Evolutionary conservation across 2,888 invertebrate species (phyloP), one percentile per base, ranked within the genome.

Genomic region (Cheilosia variabilis): DNA sequence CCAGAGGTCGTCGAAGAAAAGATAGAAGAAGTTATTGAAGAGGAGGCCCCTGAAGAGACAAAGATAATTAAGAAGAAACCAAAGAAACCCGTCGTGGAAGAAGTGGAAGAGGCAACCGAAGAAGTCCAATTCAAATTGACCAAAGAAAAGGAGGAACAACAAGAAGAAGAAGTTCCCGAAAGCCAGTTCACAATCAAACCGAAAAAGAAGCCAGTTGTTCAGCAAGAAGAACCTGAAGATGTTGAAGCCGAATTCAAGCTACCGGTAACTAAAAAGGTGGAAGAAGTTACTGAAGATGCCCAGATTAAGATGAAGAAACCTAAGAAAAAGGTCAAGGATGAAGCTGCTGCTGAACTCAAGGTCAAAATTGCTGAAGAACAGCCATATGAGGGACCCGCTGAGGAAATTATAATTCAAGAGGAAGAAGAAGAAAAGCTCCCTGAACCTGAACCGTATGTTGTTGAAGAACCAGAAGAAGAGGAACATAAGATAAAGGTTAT

Each of bases 341-440:
- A 91, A 80, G 90, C 88, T 6, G 90, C 89, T 37, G 89, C 89
- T 78, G 87, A 90, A 62, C 90, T 92, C 1, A 89, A 89, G 31
- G 89, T 92, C 9, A 90, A 89, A 2, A 75, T 91, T 13, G 81
- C 84, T 2, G 92, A 93, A 68, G 90, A 90, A 83, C 53, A 88
- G 41, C 88, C 89, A 1, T 86, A 88, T 58, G 89, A 88, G 22
- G 81, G 76, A 22, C 87, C 87, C n/a, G 83, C 88, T 63, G 89
- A 89, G 52, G 76, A 80, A 37, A 83, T 88, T 9, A 87, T 88
- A 58, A 87, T 88, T 76, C 53, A 87, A 27, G 88, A 88, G 57
- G 88, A 88, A 65, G 82, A 88, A 53, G 78, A 78, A 10, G 58
- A 63, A 22, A 22, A 27, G 9, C 58, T 10, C 2, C 88, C 87